Evolutionary conservation across 2,888 invertebrate species (phyloP), one percentile per base, ranked within the genome.

Genomic region (Eristalis pertinax): DNA sequence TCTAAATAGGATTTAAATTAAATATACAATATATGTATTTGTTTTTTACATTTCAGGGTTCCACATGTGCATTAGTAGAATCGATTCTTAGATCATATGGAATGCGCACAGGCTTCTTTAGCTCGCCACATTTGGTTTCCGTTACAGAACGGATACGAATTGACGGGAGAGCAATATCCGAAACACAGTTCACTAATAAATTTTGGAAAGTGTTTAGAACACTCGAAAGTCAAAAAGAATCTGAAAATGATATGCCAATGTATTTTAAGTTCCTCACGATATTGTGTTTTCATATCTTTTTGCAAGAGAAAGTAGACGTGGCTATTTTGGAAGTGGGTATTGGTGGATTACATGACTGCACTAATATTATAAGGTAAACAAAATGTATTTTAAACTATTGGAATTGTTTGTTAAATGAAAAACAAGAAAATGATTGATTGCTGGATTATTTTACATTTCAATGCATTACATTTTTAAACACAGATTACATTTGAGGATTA

Each of bases 291-390:
- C 95, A 98, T 91, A 94, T 98, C 41, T 99, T 99, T 93, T 90
- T 97, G 0, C 94, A 95, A 26, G 96, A 98, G 92, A 95, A 96
- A 89, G 96, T 98, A 11, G 98, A 99, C 92, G 99, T 98, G 0
- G 98, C 97, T 0, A 95, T 99, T 58, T 92, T 99, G 15, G 99
- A 99, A 94, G 99, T 99, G 38, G 99, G 99, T 41, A 98, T 99
- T 89, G 99, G 99, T 0, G 99, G 99, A 0, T 95, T 96, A 90
- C 96, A 96, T 89, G 99, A 99, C 93, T 96, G 96, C 90, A 99
- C 99, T 1, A 99, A 99, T 94, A 94, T 99, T 64, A 92, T 99
- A 74, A 95, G 95, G 97, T 97, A 92, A 79, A 1, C 5, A 15
- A 11, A 43, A 35, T 72, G 4, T 32, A 60, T 32, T 78, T 50